Conservation (phyloP, 2,888 invertebrate genomes). For the Macrophya annulata region DNA sequence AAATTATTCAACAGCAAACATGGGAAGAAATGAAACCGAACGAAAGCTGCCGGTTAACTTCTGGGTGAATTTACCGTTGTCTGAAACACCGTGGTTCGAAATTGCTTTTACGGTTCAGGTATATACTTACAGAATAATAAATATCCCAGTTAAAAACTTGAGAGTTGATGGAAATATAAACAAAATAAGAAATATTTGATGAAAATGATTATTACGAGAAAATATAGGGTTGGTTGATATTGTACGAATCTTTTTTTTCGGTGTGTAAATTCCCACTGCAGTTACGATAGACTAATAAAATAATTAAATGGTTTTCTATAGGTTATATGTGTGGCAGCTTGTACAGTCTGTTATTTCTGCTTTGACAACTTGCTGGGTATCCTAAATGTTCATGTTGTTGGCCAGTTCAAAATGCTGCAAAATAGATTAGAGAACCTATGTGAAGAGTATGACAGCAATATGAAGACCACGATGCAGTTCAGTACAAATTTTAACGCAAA, state of each 20-base stretch:
- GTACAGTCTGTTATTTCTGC: conserved; percentile 65
- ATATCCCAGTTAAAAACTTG: too few relatives aligned
- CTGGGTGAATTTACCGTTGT: too few relatives aligned
- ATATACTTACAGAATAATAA: too few relatives aligned
- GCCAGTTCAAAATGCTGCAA: conserved; percentile 68
- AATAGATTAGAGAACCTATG: conserved; percentile 59
- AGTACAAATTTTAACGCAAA: neutral
- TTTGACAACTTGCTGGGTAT: conserved; percentile 66
- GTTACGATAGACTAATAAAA: neutral
- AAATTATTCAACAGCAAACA: too few relatives aligned
- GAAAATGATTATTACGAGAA: too few relatives aligned
- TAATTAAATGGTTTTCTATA: neutral
- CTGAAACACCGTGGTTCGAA: too few relatives aligned
- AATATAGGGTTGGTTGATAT: neutral
- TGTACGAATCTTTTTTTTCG: neutral
- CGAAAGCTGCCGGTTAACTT: too few relatives aligned
- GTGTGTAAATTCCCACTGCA: neutral
- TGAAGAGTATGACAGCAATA: conserved; percentile 27
- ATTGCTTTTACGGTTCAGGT: too few relatives aligned
- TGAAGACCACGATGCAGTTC: neutral
- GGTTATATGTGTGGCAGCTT: conserved; percentile 52
- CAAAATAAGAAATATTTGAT: too few relatives aligned
- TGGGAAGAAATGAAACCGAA: too few relatives aligned
- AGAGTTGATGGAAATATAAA: too few relatives aligned
- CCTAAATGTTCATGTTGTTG: conserved; percentile 62